These are phyloP conservation scores for Drosophila hamatofila DNA, from an alignment of 2,888 invertebrate species.

Conservation along the genomic window DNA sequence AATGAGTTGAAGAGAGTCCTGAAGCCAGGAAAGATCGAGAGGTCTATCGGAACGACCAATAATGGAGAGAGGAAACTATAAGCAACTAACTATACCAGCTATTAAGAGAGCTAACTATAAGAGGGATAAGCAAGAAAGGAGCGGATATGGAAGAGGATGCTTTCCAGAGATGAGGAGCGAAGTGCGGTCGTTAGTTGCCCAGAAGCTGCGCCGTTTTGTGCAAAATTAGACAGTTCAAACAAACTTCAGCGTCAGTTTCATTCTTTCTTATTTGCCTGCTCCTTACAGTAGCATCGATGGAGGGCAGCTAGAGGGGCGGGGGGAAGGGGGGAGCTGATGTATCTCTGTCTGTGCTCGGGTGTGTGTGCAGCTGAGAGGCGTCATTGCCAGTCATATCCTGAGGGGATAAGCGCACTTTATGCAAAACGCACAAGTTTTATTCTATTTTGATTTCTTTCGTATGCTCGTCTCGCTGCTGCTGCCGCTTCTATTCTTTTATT, in stretches of 20 bases:
- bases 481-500: no score
- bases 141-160: neutral
- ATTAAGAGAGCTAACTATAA: neutral
- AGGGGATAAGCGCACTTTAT: constrained; percentile 79
- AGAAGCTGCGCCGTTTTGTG: constrained; percentile 60
- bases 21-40: no score
- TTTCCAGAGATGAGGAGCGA: neutral
- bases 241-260: constrained; percentile 52
- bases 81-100: neutral
- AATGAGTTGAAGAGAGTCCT: no score
- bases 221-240: constrained; percentile 70
- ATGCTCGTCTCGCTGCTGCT: constrained; percentile 28
- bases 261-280: constrained; percentile 2
- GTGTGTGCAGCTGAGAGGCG: constrained; percentile 42
- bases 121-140: neutral
- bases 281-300: neutral
- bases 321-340: neutral
- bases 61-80: neutral
- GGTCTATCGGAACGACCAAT: neutral
- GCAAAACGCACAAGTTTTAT: constrained; percentile 74
- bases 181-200: constrained; percentile 16
- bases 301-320: neutral
- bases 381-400: constrained; percentile 77
- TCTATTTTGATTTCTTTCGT: constrained; percentile 65
- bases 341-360: neutral